phyloP scores from a whole-genome alignment of 2,888 invertebrate species.

The Xanthostigma xanthostigma region DNA sequence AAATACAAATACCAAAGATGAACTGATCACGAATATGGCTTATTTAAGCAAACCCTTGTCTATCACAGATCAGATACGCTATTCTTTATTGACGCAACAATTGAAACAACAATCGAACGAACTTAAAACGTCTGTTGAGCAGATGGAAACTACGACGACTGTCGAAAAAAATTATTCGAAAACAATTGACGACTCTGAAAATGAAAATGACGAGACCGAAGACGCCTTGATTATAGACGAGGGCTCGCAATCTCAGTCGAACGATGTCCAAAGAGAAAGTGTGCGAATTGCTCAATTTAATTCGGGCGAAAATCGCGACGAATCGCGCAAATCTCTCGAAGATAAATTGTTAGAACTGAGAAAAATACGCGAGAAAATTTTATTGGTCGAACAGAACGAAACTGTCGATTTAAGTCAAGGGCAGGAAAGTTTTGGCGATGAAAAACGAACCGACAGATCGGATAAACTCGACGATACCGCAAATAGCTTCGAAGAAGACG shows the following conservation, averaged over 20 bases:
- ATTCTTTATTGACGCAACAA: slow-evolving; percentile 64
- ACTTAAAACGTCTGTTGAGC: background rate
- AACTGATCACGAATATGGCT: background rate
- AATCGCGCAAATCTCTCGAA: slow-evolving; percentile 5
- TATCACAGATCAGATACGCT: slow-evolving; percentile 54
- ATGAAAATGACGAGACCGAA: slow-evolving; percentile 42
- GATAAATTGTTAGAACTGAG: slow-evolving; percentile 16
- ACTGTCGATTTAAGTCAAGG: too few relatives aligned
- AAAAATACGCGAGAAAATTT: slow-evolving; percentile 8
- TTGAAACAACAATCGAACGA: slow-evolving; percentile 40
- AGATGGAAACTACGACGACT: slow-evolving; percentile 6
- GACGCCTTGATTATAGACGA: slow-evolving; percentile 56
- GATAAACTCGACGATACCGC: background rate
- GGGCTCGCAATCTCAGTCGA: slow-evolving; percentile 15
- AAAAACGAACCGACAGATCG: background rate
- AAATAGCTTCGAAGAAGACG: background rate
- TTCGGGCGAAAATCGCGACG: background rate
- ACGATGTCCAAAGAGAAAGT: background rate
- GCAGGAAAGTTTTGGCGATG: background rate
- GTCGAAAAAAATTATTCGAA: slow-evolving; percentile 2
- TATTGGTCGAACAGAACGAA: background rate
- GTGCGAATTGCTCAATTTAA: slow-evolving; percentile 11
- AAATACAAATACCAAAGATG: too few relatives aligned
- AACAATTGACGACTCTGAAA: slow-evolving; percentile 3
- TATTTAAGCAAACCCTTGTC: slow-evolving; percentile 5